A percentile compares a stretch with the other conserved stretches of the same genome.
phyloP scores from a whole-genome alignment of 2,113 vertebrate species.

The Ornithorhynchus anatinus region DNA sequence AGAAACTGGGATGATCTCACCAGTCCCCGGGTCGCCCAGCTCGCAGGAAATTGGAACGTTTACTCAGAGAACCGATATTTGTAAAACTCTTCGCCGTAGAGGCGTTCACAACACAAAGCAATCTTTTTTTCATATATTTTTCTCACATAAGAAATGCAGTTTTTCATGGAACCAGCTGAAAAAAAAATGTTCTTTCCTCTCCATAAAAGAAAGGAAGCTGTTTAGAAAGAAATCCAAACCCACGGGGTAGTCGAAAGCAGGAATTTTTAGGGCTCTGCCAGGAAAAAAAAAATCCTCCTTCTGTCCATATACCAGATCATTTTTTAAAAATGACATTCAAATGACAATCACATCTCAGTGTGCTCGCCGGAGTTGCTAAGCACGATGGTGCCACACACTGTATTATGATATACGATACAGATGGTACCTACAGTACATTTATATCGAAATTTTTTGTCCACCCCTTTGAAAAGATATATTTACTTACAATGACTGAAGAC shows the following conservation, averaged over 20 bases:
- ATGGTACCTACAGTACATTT: slow-evolving; percentile 23
- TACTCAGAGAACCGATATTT: too few relatives aligned
- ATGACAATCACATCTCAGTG: slow-evolving; percentile 58
- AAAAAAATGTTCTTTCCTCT: slow-evolving; percentile 32
- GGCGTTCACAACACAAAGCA: too few relatives aligned
- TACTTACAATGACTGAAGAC: slow-evolving; percentile 32
- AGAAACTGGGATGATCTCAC: too few relatives aligned
- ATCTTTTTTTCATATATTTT: too few relatives aligned
- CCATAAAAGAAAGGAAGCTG: slow-evolving; percentile 36
- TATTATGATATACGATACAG: slow-evolving; percentile 27
- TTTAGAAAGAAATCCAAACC: slow-evolving; percentile 49
- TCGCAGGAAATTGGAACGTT: too few relatives aligned
- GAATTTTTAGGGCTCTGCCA: slow-evolving; percentile 26
- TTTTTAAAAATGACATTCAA: slow-evolving; percentile 50
- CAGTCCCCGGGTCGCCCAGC: too few relatives aligned
- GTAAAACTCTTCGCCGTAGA: too few relatives aligned
- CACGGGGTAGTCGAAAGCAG: slow-evolving; percentile 46
- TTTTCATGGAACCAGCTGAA: slow-evolving; percentile 18
- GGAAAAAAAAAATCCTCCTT: slow-evolving; percentile 46
- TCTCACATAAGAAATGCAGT: too few relatives aligned
- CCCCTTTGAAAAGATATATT: slow-evolving; percentile 37
- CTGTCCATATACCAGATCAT: slow-evolving; percentile 40
- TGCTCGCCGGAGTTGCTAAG: slow-evolving; percentile 35
- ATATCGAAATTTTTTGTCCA: slow-evolving; percentile 29
- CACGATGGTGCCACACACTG: slow-evolving; percentile 22